Evolutionary conservation across 1,140 invertebrate species (phyloP).

Genomic region (Matsumurasca onukii): DNA sequence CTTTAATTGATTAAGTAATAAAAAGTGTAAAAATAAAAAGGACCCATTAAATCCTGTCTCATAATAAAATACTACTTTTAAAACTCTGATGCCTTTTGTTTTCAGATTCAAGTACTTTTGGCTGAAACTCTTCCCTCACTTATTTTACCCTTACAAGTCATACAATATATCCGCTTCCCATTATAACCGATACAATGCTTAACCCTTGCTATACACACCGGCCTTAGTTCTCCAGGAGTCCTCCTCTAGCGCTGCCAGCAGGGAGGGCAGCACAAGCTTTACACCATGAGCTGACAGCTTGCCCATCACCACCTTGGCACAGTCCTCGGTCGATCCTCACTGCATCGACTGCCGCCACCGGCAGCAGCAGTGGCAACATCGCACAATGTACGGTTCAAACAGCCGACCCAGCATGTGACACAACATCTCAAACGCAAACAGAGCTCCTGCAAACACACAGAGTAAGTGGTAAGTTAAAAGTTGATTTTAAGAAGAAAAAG

Average conservation of each 20-base stretch:
- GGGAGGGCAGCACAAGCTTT: slow-evolving; percentile 86
- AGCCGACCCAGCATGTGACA: slow-evolving; percentile 92
- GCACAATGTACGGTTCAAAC: slow-evolving; percentile 98
- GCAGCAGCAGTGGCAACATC: slow-evolving; percentile 92
- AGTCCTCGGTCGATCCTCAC: slow-evolving; percentile 92
- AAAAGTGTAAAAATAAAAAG: too few relatives aligned
- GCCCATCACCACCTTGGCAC: slow-evolving; percentile 94
- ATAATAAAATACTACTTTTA: too few relatives aligned
- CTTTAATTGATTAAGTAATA: too few relatives aligned
- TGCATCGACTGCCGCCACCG: slow-evolving; percentile 93
- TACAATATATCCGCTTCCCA: too few relatives aligned
- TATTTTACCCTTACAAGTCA: too few relatives aligned
- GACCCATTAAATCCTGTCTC: too few relatives aligned
- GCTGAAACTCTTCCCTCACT: too few relatives aligned
- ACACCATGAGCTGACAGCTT: slow-evolving; percentile 96
- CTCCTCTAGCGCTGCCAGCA: slow-evolving; percentile 91
- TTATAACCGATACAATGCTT: too few relatives aligned
- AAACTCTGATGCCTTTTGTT: too few relatives aligned
- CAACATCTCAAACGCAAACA: slow-evolving; percentile 98
- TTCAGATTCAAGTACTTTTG: too few relatives aligned
- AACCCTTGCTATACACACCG: slow-evolving; percentile 59
- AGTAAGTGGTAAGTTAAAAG: too few relatives aligned
- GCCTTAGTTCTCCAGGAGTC: slow-evolving; percentile 99
- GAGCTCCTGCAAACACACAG: slow-evolving; percentile 74
- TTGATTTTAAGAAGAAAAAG: too few relatives aligned